Percentiles rank a stretch among this genome's conserved stretches.
These are phyloP conservation scores for Limanda limanda DNA, from an alignment of 2,113 vertebrate genomes.

Conservation along the genomic window DNA sequence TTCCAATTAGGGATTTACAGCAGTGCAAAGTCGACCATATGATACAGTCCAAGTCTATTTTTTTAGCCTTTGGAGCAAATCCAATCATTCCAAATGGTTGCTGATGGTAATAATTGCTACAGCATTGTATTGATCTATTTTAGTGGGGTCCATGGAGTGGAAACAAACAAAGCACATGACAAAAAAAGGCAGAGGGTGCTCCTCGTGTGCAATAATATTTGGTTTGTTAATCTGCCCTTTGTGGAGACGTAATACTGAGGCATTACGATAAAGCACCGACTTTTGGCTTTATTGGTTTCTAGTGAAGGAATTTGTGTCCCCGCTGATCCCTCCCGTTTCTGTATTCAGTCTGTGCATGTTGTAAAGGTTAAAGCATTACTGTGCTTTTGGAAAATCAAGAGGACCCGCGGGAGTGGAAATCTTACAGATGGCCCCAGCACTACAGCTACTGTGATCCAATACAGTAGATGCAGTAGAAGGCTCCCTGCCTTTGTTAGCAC, in stretches of 20 bases:
- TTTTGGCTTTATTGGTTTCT: constrained; percentile 49
- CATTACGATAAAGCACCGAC: constrained; percentile 51
- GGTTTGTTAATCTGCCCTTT: constrained; percentile 59
- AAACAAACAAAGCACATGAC: constrained; percentile 60
- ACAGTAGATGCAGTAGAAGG: background rate
- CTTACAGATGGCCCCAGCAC: background rate
- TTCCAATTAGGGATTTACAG: constrained; percentile 80
- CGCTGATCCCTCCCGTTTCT: background rate
- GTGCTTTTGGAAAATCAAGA: constrained; percentile 12
- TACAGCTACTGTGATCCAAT: background rate
- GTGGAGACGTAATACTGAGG: constrained; percentile 37
- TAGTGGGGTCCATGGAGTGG: constrained; percentile 52
- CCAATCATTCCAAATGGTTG: constrained; percentile 77
- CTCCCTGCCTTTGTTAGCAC: background rate
- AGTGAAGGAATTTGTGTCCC: constrained; percentile 25
- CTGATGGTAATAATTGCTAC: constrained; percentile 80
- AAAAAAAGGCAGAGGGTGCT: constrained; percentile 38
- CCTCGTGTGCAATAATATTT: constrained; percentile 56
- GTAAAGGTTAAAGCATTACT: background rate
- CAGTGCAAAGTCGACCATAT: constrained; percentile 71
- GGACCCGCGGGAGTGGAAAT: background rate
- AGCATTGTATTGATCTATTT: constrained; percentile 72
- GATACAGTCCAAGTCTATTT: constrained; percentile 75
- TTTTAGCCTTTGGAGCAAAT: constrained; percentile 76
- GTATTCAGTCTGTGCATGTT: constrained; percentile 19